These are phyloP conservation scores for Thymelicus lineola DNA, from an alignment of 2,888 invertebrate species.

Conservation along the genomic window DNA sequence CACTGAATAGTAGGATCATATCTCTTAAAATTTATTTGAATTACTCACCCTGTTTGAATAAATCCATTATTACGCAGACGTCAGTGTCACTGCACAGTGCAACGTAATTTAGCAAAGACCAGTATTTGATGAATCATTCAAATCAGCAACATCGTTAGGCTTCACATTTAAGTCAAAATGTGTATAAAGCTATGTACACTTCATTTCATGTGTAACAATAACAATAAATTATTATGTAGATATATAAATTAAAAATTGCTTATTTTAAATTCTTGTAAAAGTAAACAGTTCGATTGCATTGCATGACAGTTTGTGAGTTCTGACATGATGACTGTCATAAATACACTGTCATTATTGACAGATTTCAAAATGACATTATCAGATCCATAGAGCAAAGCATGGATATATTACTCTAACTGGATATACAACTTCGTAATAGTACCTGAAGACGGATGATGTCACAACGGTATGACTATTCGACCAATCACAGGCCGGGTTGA, in stretches of 20 bases:
- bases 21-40: background rate
- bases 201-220: background rate
- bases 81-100: constrained; percentile 39
- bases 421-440: too few species aligned
- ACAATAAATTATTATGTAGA: background rate
- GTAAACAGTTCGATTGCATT: background rate
- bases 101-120: constrained; percentile 35
- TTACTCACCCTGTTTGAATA: constrained; percentile 64
- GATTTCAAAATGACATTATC: too few species aligned
- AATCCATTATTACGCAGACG: constrained; percentile 56
- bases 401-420: too few species aligned
- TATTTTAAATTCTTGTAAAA: background rate
- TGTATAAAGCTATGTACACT: background rate
- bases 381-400: too few species aligned
- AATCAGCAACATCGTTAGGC: background rate
- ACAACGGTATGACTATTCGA: too few species aligned
- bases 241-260: background rate
- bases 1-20: background rate
- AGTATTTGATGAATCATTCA: constrained; percentile 24
- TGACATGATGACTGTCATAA: too few species aligned
- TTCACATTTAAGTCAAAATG: background rate
- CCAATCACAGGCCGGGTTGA: too few species aligned
- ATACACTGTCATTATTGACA: too few species aligned
- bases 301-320: background rate
- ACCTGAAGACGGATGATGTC: too few species aligned